Percentiles rank a stretch among this genome's conserved stretches.
These are phyloP conservation scores for Tetragnatha montana DNA, from an alignment of 2,888 invertebrate species.

Conservation along the genomic window DNA sequence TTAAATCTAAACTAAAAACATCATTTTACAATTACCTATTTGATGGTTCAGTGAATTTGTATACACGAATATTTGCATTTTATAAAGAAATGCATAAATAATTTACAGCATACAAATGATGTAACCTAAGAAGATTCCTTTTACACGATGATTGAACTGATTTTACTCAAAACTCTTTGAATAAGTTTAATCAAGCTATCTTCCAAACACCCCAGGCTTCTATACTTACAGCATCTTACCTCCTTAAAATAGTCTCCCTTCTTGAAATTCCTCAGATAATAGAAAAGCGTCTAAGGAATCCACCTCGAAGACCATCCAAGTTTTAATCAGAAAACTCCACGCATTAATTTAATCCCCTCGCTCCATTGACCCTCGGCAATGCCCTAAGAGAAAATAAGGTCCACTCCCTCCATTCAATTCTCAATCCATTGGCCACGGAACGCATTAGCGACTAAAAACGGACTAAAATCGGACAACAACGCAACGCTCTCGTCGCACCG, in stretches of 20 bases:
- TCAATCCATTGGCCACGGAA: slow-evolving; percentile 65
- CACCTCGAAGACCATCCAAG: neutral
- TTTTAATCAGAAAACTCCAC: slow-evolving; percentile 42
- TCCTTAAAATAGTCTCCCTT: neutral
- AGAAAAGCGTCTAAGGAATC: neutral
- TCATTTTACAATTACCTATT: no score
- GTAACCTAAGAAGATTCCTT: no score
- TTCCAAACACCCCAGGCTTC: neutral
- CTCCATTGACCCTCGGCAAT: slow-evolving; percentile 45
- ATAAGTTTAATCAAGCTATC: neutral
- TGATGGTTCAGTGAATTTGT: no score
- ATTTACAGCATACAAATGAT: no score
- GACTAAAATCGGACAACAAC: slow-evolving; percentile 61
- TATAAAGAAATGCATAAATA: no score
- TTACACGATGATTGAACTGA: no score
- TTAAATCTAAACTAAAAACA: no score
- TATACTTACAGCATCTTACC: neutral
- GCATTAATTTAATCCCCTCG: slow-evolving; percentile 53
- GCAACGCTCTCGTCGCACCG: slow-evolving; percentile 23
- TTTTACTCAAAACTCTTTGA: neutral
- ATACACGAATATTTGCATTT: no score
- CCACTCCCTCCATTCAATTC: slow-evolving; percentile 58
- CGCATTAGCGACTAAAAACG: slow-evolving; percentile 65
- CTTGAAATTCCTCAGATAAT: neutral
- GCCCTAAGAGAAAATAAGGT: slow-evolving; percentile 45